Percentiles rank a stretch among this genome's conserved stretches.
Conservation (phyloP, 2,797 vertebrate genomes). For the Myotis vivesi region DNA sequence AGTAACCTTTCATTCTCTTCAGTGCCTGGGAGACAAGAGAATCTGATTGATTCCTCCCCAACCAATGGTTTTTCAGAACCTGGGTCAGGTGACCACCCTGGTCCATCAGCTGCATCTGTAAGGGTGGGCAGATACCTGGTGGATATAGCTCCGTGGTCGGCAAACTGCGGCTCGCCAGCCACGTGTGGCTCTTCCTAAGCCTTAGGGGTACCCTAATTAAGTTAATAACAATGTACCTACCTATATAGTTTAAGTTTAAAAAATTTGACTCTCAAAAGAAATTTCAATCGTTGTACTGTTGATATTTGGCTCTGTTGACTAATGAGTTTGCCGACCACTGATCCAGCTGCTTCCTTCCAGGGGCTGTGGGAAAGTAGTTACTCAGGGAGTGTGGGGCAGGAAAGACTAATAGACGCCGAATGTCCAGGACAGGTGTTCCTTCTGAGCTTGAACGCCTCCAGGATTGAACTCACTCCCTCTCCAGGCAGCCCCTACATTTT, state of each 20-base stretch:
- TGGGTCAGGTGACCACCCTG: neutral
- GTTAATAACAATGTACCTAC: too few species aligned
- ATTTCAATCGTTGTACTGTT: too few species aligned
- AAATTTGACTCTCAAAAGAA: too few species aligned
- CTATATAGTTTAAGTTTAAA: too few species aligned
- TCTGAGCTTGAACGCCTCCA: neutral
- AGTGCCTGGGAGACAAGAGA: neutral
- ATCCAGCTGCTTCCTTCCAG: neutral
- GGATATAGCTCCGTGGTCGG: neutral
- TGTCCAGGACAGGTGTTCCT: neutral
- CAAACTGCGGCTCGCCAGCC: too few species aligned
- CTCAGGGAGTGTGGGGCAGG: too few species aligned
- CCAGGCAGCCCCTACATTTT: neutral
- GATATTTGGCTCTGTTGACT: too few species aligned
- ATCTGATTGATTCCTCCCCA: neutral
- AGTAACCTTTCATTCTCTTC: neutral
- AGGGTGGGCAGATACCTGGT: fast-evolving
- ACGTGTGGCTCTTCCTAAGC: too few species aligned
- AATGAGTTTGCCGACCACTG: too few species aligned
- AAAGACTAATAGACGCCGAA: neutral
- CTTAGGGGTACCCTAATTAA: too few species aligned
- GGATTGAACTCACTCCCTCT: neutral
- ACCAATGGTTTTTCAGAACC: neutral
- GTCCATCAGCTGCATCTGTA: neutral
- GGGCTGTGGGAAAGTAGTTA: neutral